Evolutionary conservation across 1,140 invertebrate genomes (phyloP), one percentile per base, ranked within the genome.

Genomic region (Trissolcus basalis): DNA sequence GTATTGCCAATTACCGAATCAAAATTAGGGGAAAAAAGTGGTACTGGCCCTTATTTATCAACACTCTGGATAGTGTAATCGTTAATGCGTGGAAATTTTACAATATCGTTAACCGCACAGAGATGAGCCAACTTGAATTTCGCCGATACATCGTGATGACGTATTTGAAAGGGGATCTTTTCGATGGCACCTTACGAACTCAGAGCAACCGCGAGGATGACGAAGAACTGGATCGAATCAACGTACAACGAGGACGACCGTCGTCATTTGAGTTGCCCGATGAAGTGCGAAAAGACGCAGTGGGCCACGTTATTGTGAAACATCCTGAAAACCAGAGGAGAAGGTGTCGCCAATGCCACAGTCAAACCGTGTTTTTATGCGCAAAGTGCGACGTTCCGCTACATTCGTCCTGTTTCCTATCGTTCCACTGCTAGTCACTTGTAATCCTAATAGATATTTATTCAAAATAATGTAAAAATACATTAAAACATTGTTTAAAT

Each of bases 131-230:
- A 47, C 13, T 58, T 1, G 41, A 45, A 8, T 58, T 58, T 11
- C 54, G 43, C 0, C 41, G 43, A 7, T 45, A 45, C 11, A 10
- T 58, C 45, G 54, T 58, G 9, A 4, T 58, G 43, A 44, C 41
- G 7, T 44, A 44, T 33, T 47, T 58, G 33, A 58, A 58, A 58
- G 43, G 54, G 45, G 19, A 58, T 27, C n/a, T 58, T 33, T 58
- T 58, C 4, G 11, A 32, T 47, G 39, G 43, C 14, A 33, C 39
- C 19, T 27, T 27, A 27, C 19, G 19, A 43, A 43, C 43, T n/a
- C 27, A 19, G 6, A 45, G 10, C 16, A 8, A 13, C 8, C 13
- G 45, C 4, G 41, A 45, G 0, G 54, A 58, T 11, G 41, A 45
- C 4, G 41, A 58, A 6, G 54, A 58, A 33, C 6, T 15, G 8